Evolutionary conservation across 1,140 invertebrate genomes (phyloP), one percentile per base, ranked within the genome.

Genomic region (Daktulosphaira vitifoliae): DNA sequence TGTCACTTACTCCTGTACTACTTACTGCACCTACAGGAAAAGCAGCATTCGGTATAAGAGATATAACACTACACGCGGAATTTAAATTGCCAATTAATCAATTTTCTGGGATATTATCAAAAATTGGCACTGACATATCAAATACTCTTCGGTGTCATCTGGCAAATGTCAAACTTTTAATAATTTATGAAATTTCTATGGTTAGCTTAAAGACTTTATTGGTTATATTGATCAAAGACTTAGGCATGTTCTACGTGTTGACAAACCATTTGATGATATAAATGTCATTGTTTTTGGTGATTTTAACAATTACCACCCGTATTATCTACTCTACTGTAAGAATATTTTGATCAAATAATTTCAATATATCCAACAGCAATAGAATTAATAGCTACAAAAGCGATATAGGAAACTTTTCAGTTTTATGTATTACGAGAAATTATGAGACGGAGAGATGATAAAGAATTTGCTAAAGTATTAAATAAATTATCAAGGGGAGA

Each of bases 111-210:
- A 33, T 20, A n/a, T 25, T 50, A 11, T 8, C 18, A 50, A 29
- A 29, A 18, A 23, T 65, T 16, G 70, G 69, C 9, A 67, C 69
- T 48, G 54, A 33, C 33, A 68, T 67, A 29, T 69, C 72, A 29
- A 71, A 72, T 69, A 48, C 38, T 29, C 38, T 72, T n/a, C 44
- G 70, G 25, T 66, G 69, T 49, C 46, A 68, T 42, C 50, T 72
- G 15, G 42, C 68, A 64, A 66, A 73, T 37, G 66, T 71, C 52
- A 68, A 56, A 51, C 67, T 74, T 42, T 70, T 73, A 22, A 71
- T 73, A 23, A 73, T 74, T 39, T 70, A 73, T 65, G 70, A 73
- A 69, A 67, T 73, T 54, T 73, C 72, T 22, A 73, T 74, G 73
- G 67, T 74, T 66, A 71, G 71, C 33, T 73, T 72, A 64, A 23